Evolutionary conservation across 2,888 invertebrate species (phyloP), one percentile per base, ranked within the genome.

Genomic region (Lomographa bimaculata): DNA sequence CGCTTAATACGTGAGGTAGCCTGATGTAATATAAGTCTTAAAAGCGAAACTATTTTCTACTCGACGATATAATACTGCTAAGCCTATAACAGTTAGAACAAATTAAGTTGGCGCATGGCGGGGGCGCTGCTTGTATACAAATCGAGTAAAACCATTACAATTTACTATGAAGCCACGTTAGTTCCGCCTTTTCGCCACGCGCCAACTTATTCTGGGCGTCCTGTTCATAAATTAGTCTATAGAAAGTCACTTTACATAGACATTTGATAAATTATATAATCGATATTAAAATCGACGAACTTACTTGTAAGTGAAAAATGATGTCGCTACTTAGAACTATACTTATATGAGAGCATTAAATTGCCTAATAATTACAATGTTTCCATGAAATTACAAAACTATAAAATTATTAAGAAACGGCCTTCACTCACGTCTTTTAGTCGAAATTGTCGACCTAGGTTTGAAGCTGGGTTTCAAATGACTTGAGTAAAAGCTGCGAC

Each of bases 41-140:
- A 65, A 64, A 62, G 55, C 60, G 59, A 65, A 53, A 54, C 53
- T 57, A 57, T 55, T 64, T 61, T 57, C 64, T 72, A 70, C 57
- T 57, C 61, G 66, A 72, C 61, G 65, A 61, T 72, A 74, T 86
- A 86, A 85, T 86, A 86, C 86, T 86, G 86, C 79, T 84, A 75
- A 74, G 61, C 58, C 73, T 79, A 81, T 58, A 41, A 33, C n/a
- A n/a, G n/a, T n/a, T n/a, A 3, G 14, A 3, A 14, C 32, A 37
- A 39, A 23, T 36, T 12, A n/a, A n/a, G n/a, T n/a, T n/a, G n/a
- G n/a, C n/a, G n/a, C n/a, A n/a, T n/a, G n/a, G n/a, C n/a, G n/a
- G n/a, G n/a, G n/a, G n/a, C n/a, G n/a, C n/a, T n/a, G n/a, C n/a
- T n/a, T n/a, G n/a, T n/a, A n/a, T n/a, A n/a, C n/a, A n/a, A n/a